These are phyloP conservation scores for Plutella xylostella DNA, from an alignment of 2,888 invertebrate species.

Conservation along the genomic window DNA sequence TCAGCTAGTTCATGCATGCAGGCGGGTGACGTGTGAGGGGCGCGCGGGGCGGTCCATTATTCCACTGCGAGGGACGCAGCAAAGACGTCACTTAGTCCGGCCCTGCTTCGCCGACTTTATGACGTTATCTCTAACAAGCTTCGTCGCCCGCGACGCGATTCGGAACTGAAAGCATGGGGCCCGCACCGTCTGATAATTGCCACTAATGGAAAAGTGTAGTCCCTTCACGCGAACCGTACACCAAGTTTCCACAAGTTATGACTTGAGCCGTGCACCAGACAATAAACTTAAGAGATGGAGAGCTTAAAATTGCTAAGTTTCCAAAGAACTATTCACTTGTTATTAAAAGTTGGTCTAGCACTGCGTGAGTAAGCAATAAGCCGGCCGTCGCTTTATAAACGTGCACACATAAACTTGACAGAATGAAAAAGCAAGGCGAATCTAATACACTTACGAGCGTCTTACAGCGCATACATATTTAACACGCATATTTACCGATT, in stretches of 20 bases:
- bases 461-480: conserved; percentile 68
- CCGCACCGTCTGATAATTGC: conserved; percentile 66
- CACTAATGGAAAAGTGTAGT: conserved; percentile 69
- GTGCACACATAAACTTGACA: conserved; percentile 51
- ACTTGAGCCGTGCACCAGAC: neutral
- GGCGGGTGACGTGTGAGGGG: conserved; percentile 22
- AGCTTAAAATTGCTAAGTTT: too few relatives aligned
- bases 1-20: conserved; percentile 14
- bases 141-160: conserved; percentile 41
- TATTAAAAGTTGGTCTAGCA: too few relatives aligned
- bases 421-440: conserved; percentile 66
- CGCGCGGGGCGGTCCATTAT: conserved; percentile 50
- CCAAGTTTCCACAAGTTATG: conserved; percentile 60
- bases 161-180: conserved; percentile 44
- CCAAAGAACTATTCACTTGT: too few relatives aligned
- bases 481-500: conserved; percentile 70
- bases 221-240: conserved; percentile 61
- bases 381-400: too few relatives aligned
- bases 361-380: too few relatives aligned
- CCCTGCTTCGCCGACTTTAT: conserved; percentile 63
- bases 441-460: conserved; percentile 68
- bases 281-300: too few relatives aligned
- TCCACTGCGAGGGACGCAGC: conserved; percentile 50
- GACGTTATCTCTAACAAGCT: conserved; percentile 69
- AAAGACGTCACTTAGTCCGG: conserved; percentile 58